These are phyloP conservation scores for Acanthiza pusilla DNA, from an alignment of 2,797 vertebrate genomes.

Conservation along the genomic window DNA sequence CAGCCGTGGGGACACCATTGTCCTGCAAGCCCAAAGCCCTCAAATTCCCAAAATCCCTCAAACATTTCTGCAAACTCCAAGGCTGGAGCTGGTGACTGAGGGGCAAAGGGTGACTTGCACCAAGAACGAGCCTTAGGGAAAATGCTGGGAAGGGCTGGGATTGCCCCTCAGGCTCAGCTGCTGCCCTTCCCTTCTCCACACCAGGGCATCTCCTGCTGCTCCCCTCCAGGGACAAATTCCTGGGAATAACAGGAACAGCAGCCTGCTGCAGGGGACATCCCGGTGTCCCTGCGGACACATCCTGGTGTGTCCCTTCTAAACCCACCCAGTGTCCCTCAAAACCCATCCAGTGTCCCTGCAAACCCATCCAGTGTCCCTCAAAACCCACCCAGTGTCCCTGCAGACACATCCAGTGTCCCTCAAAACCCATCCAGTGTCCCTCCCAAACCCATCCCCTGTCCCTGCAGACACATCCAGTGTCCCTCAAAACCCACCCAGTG, in stretches of 20 bases:
- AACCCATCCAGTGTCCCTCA: too few species aligned
- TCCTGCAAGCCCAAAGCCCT: not conserved
- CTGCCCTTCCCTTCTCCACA: not conserved
- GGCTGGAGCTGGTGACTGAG: not conserved
- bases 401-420: not conserved
- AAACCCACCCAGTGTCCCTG: too few species aligned
- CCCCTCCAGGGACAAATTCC: fast-evolving
- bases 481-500: too few species aligned
- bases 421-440: not conserved
- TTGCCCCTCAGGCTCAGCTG: not conserved
- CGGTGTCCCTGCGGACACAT: too few species aligned
- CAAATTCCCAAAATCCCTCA: not conserved
- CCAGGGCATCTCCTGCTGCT: fast-evolving
- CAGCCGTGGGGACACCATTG: fast-evolving
- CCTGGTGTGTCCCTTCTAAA: too few species aligned
- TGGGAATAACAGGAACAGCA: not conserved
- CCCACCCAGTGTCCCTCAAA: too few species aligned
- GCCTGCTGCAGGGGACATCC: fast-evolving
- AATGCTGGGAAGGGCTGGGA: not conserved
- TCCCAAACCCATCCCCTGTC: not conserved
- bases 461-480: not conserved
- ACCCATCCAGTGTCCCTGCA: too few species aligned
- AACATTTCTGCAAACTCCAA: fast-evolving
- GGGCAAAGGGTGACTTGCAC: fast-evolving
- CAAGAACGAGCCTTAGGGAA: fast-evolving